Conservation (phyloP, 2,888 invertebrate species). For the Liopterus haemorrhoidalis region DNA sequence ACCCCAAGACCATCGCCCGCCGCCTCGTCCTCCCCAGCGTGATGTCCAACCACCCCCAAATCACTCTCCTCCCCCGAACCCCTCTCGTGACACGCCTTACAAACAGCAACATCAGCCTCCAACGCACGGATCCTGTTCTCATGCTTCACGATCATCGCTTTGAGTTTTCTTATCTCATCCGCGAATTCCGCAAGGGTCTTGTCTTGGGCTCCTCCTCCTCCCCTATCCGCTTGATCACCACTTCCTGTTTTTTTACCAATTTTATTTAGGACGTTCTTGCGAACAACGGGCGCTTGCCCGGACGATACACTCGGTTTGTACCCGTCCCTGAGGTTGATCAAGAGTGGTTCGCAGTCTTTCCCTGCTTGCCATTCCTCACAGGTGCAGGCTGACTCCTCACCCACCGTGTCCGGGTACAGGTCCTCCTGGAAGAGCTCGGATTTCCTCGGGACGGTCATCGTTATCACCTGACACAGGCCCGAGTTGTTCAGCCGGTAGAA, state of each 20-base stretch:
- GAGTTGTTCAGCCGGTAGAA: slow-evolving; percentile 95
- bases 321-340: slow-evolving; percentile 85
- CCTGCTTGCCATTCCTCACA: slow-evolving; percentile 92
- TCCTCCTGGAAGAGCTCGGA: slow-evolving; percentile 97
- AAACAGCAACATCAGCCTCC: slow-evolving; percentile 56
- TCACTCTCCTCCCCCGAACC: slow-evolving; percentile 15
- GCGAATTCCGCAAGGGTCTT: slow-evolving; percentile 76
- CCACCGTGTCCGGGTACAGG: slow-evolving; percentile 90
- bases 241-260: slow-evolving; percentile 49
- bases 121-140: slow-evolving; percentile 79
- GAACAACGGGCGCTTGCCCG: slow-evolving; percentile 64
- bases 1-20: slow-evolving; percentile 44
- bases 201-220: slow-evolving; percentile 48
- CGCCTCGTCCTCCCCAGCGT: slow-evolving; percentile 39
- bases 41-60: slow-evolving; percentile 2
- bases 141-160: slow-evolving; percentile 91
- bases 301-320: slow-evolving; percentile 63
- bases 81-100: slow-evolving; percentile 30
- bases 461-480: slow-evolving; percentile 87
- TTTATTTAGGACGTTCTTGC: slow-evolving; percentile 76
- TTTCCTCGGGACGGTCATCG: slow-evolving; percentile 98
- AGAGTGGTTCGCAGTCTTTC: slow-evolving; percentile 81
- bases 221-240: slow-evolving; percentile 34
- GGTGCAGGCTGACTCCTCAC: slow-evolving; percentile 80
- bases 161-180: slow-evolving; percentile 85